Percentiles rank a stretch among this genome's conserved stretches.
These are phyloP conservation scores for Leguminivora glycinivorella DNA, from an alignment of 1,140 invertebrate genomes.

Conservation along the genomic window DNA sequence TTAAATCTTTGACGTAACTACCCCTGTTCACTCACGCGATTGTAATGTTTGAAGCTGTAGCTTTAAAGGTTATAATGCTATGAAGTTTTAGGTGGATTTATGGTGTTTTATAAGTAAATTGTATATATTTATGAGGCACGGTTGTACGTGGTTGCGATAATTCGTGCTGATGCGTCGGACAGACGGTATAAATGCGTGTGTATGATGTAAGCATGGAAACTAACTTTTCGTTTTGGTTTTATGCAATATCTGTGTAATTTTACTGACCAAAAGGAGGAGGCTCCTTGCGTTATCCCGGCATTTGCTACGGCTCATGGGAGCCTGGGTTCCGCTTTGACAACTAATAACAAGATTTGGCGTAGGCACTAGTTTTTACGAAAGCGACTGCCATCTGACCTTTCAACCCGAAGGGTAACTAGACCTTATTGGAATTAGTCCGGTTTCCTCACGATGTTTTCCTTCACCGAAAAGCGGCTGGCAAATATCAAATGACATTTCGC, in stretches of 20 bases:
- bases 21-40: background rate
- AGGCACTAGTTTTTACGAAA: no score
- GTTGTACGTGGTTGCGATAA: constrained; percentile 1
- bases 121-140: constrained; percentile 8
- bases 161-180: constrained; percentile 9
- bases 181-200: background rate
- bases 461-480: no score
- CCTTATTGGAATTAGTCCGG: no score
- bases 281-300: no score
- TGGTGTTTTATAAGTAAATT: background rate
- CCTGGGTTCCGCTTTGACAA: no score
- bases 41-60: background rate
- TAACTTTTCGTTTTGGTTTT: background rate
- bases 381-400: no score
- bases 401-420: no score
- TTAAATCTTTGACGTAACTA: background rate
- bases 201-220: constrained; percentile 7
- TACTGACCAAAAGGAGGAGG: no score
- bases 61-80: background rate
- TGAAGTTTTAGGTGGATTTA: background rate
- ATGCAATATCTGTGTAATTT: background rate
- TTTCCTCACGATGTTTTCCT: no score
- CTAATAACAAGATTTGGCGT: no score
- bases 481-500: no score
- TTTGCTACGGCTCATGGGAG: no score